Evolutionary conservation across 2,888 invertebrate species (phyloP).

Genomic region (Rhyacophila evoluta): DNA sequence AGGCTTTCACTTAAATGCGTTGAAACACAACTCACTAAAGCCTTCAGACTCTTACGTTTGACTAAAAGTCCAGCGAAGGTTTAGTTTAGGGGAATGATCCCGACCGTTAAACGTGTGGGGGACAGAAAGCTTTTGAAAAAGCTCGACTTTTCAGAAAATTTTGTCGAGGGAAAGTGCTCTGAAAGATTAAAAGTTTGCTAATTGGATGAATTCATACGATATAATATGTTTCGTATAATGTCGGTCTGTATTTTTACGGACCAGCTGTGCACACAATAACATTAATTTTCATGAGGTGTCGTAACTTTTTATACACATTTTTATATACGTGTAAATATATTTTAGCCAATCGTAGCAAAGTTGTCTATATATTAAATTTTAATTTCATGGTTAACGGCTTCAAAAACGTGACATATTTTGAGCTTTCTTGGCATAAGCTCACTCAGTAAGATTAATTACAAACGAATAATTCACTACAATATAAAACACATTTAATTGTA

Average conservation of each 20-base stretch:
- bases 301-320: no score
- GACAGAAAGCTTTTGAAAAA: not conserved
- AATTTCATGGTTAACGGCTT: no score
- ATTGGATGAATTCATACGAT: not conserved
- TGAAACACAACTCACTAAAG: constrained; percentile 36
- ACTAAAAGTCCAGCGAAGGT: not conserved
- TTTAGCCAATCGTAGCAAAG: no score
- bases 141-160: constrained; percentile 2
- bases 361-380: no score
- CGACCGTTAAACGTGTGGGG: constrained; percentile 6
- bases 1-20: constrained; percentile 29
- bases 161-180: not conserved
- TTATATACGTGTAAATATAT: no score
- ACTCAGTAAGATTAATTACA: no score
- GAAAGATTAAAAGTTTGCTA: not conserved
- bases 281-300: no score
- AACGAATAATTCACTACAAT: no score
- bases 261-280: not conserved
- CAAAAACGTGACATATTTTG: no score
- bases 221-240: not conserved
- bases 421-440: no score
- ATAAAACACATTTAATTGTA: no score
- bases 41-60: not conserved
- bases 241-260: no score
- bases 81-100: not conserved